Evolutionary conservation across 2,888 invertebrate species (phyloP), one percentile per base, ranked within the genome.

Genomic region (Polymixis lichenea): DNA sequence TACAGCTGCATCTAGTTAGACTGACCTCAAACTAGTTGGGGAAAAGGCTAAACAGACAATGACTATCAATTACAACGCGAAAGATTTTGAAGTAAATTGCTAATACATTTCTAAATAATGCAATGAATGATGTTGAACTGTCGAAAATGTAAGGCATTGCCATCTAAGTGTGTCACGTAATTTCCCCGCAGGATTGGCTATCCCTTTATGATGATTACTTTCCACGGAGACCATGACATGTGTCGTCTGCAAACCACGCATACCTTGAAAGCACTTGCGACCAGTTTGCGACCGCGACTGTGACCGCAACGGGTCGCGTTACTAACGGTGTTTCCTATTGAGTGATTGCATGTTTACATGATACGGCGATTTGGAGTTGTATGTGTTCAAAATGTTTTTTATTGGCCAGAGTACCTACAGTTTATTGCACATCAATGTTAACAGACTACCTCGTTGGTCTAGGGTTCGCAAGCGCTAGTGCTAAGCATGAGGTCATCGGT

Each of bases 251-350:
- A 25, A 78, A 72, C 72, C 68, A 15, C 78, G 60, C 67, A 81
- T 82, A 60, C 62, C 83, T 82, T 15, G 7, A 32, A 58, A 60
- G 72, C 60, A 73, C 55, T 72, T 5, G 25, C 58, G n/a, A 77
- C 38, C 28, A 73, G 78, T 55, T 82, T 32, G 65, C 55, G 43
- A 82, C 66, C 82, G 28, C 81, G 17, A 7, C 51, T 9, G n/a
- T 17, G 38, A 83, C 82, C 84, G n/a, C 84, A 71, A 64, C 43
- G 38, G 64, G 19, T 79, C 61, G 62, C 49, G 8, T 83, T 71
- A 28, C 80, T 60, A 32, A 71, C 84, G 62, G 82, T 58, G 55
- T 67, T 62, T 80, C 60, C 60, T 46, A 28, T 43, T 46, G 77
- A 76, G 2, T 13, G 56, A 51, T 43, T 19, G 55, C 43, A n/a